A percentile compares a stretch with the other conserved stretches of the same genome.
phyloP scores from a whole-genome alignment of 2,888 invertebrate species.

The Papilio elwesi region DNA sequence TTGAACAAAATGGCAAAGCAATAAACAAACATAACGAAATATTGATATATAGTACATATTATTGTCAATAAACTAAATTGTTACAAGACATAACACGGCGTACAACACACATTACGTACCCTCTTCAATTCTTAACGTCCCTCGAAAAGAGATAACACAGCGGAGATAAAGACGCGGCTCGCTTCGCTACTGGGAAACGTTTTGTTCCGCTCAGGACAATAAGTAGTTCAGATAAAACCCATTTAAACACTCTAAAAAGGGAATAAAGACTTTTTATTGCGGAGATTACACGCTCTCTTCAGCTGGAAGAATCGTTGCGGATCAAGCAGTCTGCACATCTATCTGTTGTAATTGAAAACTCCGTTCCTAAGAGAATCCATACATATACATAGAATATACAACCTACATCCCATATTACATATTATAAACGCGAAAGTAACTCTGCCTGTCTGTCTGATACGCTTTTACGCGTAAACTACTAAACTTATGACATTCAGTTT shows the following conservation, averaged over 20 bases:
- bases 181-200: conserved; percentile 15
- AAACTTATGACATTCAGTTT: no score
- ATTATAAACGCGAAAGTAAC: no score
- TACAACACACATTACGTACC: neutral
- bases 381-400: no score
- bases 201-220: conserved; percentile 19
- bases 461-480: no score
- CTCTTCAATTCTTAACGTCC: conserved; percentile 6
- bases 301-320: neutral
- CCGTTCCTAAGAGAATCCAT: neutral
- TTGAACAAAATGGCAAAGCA: no score
- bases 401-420: no score
- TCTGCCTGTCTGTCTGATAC: no score
- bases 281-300: neutral
- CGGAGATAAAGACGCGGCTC: conserved; percentile 9
- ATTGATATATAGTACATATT: neutral
- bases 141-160: conserved; percentile 4
- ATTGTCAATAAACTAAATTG: neutral
- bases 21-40: neutral
- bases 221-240: conserved; percentile 26
- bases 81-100: neutral
- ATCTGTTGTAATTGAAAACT: neutral
- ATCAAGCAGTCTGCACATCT: neutral
- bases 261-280: conserved; percentile 22
- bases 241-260: conserved; percentile 24